Percentiles rank a stretch among this genome's conserved stretches.
phyloP scores from a whole-genome alignment of 1,140 invertebrate genomes.

The Onthophagus taurus region DNA sequence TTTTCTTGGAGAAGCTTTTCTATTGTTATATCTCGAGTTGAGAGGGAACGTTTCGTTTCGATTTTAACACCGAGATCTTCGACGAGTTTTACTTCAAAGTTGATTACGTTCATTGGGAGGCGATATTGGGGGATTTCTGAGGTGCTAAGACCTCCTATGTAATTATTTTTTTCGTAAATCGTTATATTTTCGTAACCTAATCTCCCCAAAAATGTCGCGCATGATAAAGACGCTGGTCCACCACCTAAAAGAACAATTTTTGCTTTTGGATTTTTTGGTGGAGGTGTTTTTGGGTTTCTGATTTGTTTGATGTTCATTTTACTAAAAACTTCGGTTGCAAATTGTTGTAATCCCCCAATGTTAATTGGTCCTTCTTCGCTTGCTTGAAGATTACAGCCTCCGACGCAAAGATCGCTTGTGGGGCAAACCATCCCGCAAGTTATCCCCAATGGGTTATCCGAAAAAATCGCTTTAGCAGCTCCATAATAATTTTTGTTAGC shows the following conservation, averaged over 20 bases:
- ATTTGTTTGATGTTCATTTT: slow-evolving; percentile 87
- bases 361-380: slow-evolving; percentile 96
- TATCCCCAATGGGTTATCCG: slow-evolving; percentile 92
- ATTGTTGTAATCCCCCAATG: slow-evolving; percentile 96
- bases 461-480: slow-evolving; percentile 91
- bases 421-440: slow-evolving; percentile 99
- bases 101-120: slow-evolving; percentile 83
- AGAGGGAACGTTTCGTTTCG: slow-evolving; percentile 51
- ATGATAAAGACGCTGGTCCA: slow-evolving; percentile 94
- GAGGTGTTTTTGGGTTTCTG: slow-evolving; percentile 55
- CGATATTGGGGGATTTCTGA: slow-evolving; percentile 97
- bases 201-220: slow-evolving; percentile 88
- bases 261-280: slow-evolving; percentile 48
- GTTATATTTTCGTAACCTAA: slow-evolving; percentile 87
- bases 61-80: slow-evolving; percentile 90
- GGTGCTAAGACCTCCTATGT: slow-evolving; percentile 78
- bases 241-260: slow-evolving; percentile 89
- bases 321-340: slow-evolving; percentile 93
- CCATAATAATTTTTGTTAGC: slow-evolving; percentile 98
- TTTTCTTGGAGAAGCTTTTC: slow-evolving; percentile 58
- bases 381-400: slow-evolving; percentile 92
- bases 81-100: slow-evolving; percentile 88
- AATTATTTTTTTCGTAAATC: slow-evolving; percentile 85
- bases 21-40: slow-evolving; percentile 59
- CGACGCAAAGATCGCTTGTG: slow-evolving; percentile 95